Base-by-base conservation (phyloP, 2,888 invertebrate species). In the Hedychridium roseum region DNA sequence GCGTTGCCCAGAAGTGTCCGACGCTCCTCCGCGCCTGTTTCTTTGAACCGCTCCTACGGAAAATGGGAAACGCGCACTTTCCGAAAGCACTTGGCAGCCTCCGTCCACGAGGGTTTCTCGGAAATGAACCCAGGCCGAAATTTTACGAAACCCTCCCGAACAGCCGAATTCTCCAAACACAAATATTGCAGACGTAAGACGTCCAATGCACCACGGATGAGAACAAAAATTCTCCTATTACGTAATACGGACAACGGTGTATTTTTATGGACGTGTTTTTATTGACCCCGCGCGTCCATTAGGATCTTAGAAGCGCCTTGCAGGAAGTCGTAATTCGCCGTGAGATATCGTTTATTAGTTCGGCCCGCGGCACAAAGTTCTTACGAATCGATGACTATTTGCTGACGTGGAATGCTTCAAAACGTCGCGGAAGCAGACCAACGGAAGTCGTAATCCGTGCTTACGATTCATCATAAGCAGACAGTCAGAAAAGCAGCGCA, bases 341-440 rank as follows among this genome's bases (percentile, higher is more conserved):
- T 35, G 46, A 44, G 53, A 45, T 55, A 57, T 60, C 55, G 57
- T 62, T 64, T 57, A 64, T 64, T 62, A 50, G 51, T 48, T 42
- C 34, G 43, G 16, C 41, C 37, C 36, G 55, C 44, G 45, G 48
- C 39, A 43, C n/a, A 41, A 40, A 50, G 44, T 38, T 53, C 43
- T 9, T 18, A 15, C 7, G 39, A 51, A 59, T 37, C 42, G 41
- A 52, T 42, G 43, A 49, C 36, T 41, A 56, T 50, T 28, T 27
- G 44, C 48, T 41, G 43, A 58, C 45, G 46, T 36, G n/a, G 3
- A 15, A 1, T 21, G 37, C 21, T 37, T 5, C 51, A 51, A 52
- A 52, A 43, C 40, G 38, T 9, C 34, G 23, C 36, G 18, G 16
- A 23, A 37, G 41, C 21, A 12, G 30, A 38, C 18, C 34, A 34